A percentile compares a stretch with the other conserved stretches of the same genome.
phyloP scores from a whole-genome alignment of 2,888 invertebrate species.

The Leptopterna dolabrata region DNA sequence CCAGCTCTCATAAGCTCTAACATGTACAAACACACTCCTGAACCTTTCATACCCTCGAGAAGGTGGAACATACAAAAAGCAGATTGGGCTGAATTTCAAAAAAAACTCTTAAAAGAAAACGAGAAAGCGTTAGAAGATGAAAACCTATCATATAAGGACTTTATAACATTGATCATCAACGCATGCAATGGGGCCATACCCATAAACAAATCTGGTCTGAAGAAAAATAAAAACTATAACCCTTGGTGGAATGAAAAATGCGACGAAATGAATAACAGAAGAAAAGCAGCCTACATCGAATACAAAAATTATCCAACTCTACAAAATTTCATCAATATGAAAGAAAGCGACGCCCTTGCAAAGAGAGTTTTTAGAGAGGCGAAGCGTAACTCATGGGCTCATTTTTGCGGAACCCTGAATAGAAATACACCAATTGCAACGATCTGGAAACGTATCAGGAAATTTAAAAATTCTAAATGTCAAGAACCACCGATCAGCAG shows the following conservation, averaged over 20 bases:
- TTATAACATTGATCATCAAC: not conserved
- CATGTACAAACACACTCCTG: not conserved
- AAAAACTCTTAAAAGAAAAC: too few species aligned
- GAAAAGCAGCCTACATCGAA: not conserved
- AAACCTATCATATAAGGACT: not conserved
- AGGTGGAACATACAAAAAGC: not conserved
- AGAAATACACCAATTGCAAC: not conserved
- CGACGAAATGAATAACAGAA: not conserved
- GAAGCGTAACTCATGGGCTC: not conserved
- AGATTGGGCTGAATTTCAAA: not conserved
- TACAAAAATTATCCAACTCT: not conserved
- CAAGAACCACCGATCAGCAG: not conserved
- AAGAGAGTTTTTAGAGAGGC: not conserved
- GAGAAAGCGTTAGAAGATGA: too few species aligned
- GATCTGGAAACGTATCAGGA: constrained; percentile 10
- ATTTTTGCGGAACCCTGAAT: not conserved
- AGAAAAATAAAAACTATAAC: not conserved
- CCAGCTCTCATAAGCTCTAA: not conserved
- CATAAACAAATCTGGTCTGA: not conserved
- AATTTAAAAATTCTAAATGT: not conserved
- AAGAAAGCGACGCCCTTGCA: not conserved
- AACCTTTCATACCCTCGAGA: not conserved
- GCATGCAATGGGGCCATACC: not conserved
- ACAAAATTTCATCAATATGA: not conserved
- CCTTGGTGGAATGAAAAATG: not conserved